Evolutionary conservation across 1,140 invertebrate species (phyloP).

Genomic region (Ectropis grisescens): DNA sequence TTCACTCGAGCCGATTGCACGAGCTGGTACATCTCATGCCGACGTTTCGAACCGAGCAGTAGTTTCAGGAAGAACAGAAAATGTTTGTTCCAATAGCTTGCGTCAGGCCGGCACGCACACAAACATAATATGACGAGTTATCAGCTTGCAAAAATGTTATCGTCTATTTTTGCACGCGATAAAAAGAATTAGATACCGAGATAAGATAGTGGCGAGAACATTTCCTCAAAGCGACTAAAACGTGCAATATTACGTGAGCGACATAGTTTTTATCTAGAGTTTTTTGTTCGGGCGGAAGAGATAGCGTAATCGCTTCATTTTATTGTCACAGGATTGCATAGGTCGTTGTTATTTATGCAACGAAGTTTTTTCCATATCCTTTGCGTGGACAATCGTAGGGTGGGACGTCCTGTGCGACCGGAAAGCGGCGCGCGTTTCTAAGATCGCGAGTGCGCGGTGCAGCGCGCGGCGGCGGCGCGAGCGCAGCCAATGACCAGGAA

Average conservation of each 20-base stretch:
- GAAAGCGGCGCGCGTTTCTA: conserved; percentile 46
- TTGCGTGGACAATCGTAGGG: conserved; percentile 27
- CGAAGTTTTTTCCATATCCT: conserved; percentile 42
- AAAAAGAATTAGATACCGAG: conserved; percentile 12
- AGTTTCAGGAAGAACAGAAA: no score
- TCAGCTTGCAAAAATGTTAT: conserved; percentile 29
- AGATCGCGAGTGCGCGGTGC: conserved; percentile 25
- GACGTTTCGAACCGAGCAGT: no score
- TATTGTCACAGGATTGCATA: conserved; percentile 8
- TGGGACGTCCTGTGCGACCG: conserved; percentile 46
- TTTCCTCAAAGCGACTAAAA: conserved; percentile 44
- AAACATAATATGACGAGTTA: conserved; percentile 21
- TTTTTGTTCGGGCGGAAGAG: conserved; percentile 31
- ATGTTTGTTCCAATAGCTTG: no score
- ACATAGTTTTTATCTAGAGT: conserved; percentile 18
- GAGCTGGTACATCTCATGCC: no score
- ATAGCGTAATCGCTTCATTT: conserved; percentile 23
- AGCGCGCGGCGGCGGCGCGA: conserved; percentile 30
- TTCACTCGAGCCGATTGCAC: no score
- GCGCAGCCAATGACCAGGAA: conserved; percentile 70
- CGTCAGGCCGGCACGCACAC: no score
- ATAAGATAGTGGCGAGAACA: conserved; percentile 26
- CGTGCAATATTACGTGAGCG: conserved; percentile 16
- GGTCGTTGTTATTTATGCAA: conserved; percentile 9
- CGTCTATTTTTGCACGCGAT: conserved; percentile 24